Base-by-base conservation (phyloP, 1,140 invertebrate genomes). In the Zelostemma sp. region DNA sequence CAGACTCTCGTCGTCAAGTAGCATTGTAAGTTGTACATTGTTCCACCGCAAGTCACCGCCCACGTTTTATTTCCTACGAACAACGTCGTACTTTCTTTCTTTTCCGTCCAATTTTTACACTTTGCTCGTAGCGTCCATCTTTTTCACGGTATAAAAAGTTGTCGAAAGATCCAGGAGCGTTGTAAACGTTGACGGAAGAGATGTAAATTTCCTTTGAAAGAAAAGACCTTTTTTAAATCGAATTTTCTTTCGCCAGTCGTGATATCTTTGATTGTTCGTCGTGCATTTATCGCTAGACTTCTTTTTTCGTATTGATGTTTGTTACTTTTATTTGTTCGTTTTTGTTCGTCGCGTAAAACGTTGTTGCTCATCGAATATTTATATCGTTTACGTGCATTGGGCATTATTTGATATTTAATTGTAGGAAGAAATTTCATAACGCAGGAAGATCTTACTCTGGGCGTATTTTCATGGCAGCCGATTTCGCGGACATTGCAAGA, bases 1-100 rank as follows among this genome's bases (percentile, higher is more conserved):
- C 88, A 91, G 80, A 89, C 88, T 58, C 83, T 91, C 75, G 88
- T 88, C 63, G 88, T 88, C 73, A 88, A 89, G 85, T 89, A 88
- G 86, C 86, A 86, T 86, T 86, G 80, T 84, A 78, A 73, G 67
- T 69, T 74, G 28, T 61, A 73, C 53, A 60, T 46, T 55, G 9
- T 45, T 56, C 19, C 47, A 41, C 31, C 25, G 6, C 9, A 14
- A 41, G 18, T 47, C 11, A 47, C 16, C 6, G 11, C 6, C 19
- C 45, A 18, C 12, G 6, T 47, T 19, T 25, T 25, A 25, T 19
- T 47, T 4, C 9, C 1, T 11, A 45, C 6, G 16, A 8, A 3
- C n/a, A 8, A n/a, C 15, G 6, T 3, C 11, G 2, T 4, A 4
- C 15, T 40, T 40, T 40, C 4, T 8, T 40, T 40, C 38, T 31